These are phyloP conservation scores for Orestias chungarensis DNA, from an alignment of 2,797 vertebrate genomes.

Conservation along the genomic window DNA sequence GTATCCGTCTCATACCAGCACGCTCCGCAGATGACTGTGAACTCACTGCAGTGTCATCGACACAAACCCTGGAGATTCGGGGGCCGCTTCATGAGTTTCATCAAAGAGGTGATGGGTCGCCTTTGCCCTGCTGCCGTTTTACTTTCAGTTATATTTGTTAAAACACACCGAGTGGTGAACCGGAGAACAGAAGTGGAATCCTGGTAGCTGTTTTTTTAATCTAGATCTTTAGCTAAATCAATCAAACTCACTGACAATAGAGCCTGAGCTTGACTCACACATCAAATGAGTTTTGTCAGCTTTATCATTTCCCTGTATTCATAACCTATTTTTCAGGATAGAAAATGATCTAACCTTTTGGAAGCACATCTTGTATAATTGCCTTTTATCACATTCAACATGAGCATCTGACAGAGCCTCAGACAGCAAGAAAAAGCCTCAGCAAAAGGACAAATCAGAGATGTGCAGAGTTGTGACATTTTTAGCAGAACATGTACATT, in stretches of 20 bases:
- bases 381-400: constrained; percentile 75
- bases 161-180: constrained; percentile 9
- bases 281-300: constrained; percentile 65
- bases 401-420: constrained; percentile 65
- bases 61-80: constrained; percentile 99
- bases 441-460: constrained; percentile 55
- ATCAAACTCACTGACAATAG: constrained; percentile 47
- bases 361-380: constrained; percentile 71
- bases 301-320: constrained; percentile 60
- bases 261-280: constrained; percentile 57
- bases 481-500: constrained; percentile 54
- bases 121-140: constrained; percentile 44
- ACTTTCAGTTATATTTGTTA: constrained; percentile 37
- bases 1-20: constrained; percentile 98
- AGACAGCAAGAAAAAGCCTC: constrained; percentile 60
- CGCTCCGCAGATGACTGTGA: constrained; percentile 97
- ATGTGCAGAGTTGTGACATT: constrained; percentile 34
- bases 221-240: constrained; percentile 64
- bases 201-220: constrained; percentile 33
- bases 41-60: constrained; percentile 97
- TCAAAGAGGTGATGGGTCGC: constrained; percentile 90
- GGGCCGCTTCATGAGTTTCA: constrained; percentile 97
- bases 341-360: constrained; percentile 68
- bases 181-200: constrained; percentile 21
- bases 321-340: constrained; percentile 64